Evolutionary conservation across 2,888 invertebrate species (phyloP), one percentile per base, ranked within the genome.

Genomic region (Mythimna lalbum): DNA sequence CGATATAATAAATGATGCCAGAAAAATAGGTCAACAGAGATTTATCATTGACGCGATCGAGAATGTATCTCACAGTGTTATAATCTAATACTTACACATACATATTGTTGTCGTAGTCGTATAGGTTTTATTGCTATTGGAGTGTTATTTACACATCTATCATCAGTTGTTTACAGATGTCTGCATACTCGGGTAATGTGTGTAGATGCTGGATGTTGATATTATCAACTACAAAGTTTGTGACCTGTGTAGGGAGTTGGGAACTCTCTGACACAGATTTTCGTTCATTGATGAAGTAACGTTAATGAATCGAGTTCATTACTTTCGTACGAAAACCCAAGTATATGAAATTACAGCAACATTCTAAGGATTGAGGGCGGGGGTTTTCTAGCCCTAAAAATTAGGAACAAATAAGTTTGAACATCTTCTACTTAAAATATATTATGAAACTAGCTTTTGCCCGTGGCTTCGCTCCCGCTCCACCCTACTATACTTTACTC

Each of bases 21-120:
- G 62, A 61, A 63, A 82, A 72, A 83, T 74, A 69, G 81, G 81
- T 61, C 71, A 76, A 61, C 60, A 63, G 43, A 76, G 71, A 80
- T 76, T 71, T 80, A 80, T 80, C 66, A 67, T 66, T 72, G 71
- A 78, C 55, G 27, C 64, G 57, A 72, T 76, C 81, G 52, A 57
- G 64, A 79, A 39, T 4, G 39, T 72, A 81, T 80, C 75, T 78
- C 64, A 56, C 36, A 67, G 31, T 49, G 63, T 67, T 63, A 80
- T 80, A 80, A 74, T 78, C 53, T 67, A 80, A 77, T 67, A 63
- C 60, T 21, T 56, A 47, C 36, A 21, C n/a, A 21, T 53, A 63
- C 52, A 60, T 66, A 63, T 60, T 63, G 78, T 66, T 53, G 57
- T 78, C 27, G 33, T 72, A 49, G 53, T 78, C 27, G 39, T 73